Evolutionary conservation across 2,797 vertebrate species (phyloP).

Genomic region (Manis pentadactyla): DNA sequence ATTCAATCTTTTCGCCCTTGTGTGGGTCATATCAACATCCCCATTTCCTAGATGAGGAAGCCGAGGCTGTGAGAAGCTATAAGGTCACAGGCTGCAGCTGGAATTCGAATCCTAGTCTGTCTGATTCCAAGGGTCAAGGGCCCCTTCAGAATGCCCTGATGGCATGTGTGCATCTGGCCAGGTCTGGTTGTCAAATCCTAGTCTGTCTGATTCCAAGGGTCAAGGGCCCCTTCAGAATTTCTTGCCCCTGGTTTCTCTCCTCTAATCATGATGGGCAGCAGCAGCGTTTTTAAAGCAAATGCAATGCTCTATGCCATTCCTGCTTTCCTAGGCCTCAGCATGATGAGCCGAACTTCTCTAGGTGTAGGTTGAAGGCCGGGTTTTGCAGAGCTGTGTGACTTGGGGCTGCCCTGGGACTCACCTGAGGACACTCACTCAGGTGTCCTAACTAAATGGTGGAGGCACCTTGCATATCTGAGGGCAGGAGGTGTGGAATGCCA

Average conservation of each 20-base stretch:
- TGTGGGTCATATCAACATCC: not conserved
- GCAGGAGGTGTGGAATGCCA: not conserved
- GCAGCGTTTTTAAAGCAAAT: not conserved
- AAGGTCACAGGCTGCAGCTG: not conserved
- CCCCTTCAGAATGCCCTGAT: not conserved
- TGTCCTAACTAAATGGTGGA: not conserved
- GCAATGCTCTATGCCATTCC: rapidly evolving
- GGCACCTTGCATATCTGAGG: not conserved
- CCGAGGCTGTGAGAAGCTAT: not conserved
- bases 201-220: not conserved
- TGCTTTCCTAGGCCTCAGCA: not conserved
- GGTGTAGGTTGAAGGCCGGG: not conserved
- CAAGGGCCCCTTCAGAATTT: not conserved
- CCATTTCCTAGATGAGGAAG: not conserved
- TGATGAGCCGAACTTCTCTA: not conserved
- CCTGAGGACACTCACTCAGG: not conserved
- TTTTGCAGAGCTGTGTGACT: not conserved
- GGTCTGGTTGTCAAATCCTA: no score
- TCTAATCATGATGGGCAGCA: not conserved
- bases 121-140: not conserved
- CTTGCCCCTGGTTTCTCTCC: not conserved
- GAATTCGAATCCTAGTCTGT: not conserved
- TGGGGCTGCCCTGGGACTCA: not conserved
- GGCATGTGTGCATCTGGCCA: no score
- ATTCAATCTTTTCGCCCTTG: not conserved